A percentile compares a stretch with the other conserved stretches of the same genome.
phyloP scores from a whole-genome alignment of 2,797 vertebrate genomes.

The Myotis pilosus region DNA sequence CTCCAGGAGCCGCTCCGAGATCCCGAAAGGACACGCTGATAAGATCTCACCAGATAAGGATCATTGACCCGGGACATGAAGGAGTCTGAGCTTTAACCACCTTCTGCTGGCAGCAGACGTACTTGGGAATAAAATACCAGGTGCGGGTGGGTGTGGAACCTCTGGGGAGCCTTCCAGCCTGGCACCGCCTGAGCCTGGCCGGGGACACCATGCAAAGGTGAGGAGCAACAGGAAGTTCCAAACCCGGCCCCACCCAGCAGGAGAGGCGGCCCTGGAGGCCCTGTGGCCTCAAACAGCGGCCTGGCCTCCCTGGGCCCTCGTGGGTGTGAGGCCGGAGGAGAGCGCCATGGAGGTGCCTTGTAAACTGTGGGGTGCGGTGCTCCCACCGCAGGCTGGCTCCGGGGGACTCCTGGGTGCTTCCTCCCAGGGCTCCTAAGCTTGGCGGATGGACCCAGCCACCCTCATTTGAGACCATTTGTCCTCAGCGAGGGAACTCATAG shows the following conservation, averaged over 20 bases:
- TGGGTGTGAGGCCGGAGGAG: neutral
- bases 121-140: slow-evolving; percentile 26
- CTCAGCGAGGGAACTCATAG: fast-evolving
- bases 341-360: fast-evolving
- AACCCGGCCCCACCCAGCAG: neutral
- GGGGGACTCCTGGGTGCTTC: neutral
- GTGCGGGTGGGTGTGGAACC: slow-evolving; percentile 37
- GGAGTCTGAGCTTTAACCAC: neutral
- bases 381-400: fast-evolving
- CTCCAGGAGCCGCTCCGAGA: slow-evolving; percentile 56
- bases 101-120: neutral
- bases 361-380: too few relatives aligned
- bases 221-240: slow-evolving; percentile 27
- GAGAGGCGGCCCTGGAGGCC: neutral
- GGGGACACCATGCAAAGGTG: neutral
- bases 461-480: neutral
- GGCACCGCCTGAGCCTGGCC: neutral
- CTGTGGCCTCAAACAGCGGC: neutral
- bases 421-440: neutral
- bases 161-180: slow-evolving; percentile 32
- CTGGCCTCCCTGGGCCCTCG: neutral
- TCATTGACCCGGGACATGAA: slow-evolving; percentile 13
- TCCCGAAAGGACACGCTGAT: neutral
- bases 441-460: fast-evolving
- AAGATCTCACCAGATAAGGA: slow-evolving; percentile 67